These are phyloP conservation scores for Epirrhoe tristata DNA, from an alignment of 2,888 invertebrate species.

Conservation along the genomic window DNA sequence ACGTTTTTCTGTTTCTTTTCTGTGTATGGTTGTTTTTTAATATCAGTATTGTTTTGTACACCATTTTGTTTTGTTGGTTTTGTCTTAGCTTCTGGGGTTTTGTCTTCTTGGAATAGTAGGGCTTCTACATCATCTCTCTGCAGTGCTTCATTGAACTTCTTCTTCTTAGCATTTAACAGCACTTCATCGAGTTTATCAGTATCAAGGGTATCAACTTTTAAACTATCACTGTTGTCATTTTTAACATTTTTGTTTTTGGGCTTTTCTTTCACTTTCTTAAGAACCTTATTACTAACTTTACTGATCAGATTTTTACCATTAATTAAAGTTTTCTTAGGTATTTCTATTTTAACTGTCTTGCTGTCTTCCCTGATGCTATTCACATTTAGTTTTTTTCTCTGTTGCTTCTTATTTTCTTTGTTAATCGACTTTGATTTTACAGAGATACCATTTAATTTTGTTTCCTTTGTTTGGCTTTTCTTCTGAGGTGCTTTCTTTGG, in stretches of 20 bases:
- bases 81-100: conserved; percentile 31
- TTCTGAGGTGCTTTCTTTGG: conserved; percentile 16
- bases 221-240: conserved; percentile 37
- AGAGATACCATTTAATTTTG: conserved; percentile 14
- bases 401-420: conserved; percentile 22
- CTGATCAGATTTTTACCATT: conserved; percentile 4
- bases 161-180: conserved; percentile 63
- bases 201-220: conserved; percentile 50
- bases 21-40: conserved; percentile 12
- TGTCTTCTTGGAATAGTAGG: conserved; percentile 49
- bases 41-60: background rate
- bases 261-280: conserved; percentile 18
- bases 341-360: conserved; percentile 2
- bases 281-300: conserved; percentile 14
- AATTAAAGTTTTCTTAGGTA: conserved; percentile 18
- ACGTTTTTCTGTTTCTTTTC: conserved; percentile 14
- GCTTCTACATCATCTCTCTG: conserved; percentile 59
- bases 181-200: conserved; percentile 63
- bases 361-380: conserved; percentile 10
- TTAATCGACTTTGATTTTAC: conserved; percentile 23
- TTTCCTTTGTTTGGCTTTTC: background rate
- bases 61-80: conserved; percentile 4
- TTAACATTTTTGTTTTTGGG: conserved; percentile 31
- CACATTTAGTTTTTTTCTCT: background rate
- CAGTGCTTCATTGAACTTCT: conserved; percentile 60